These are phyloP conservation scores for Gymnodraco acuticeps DNA, from an alignment of 2,797 vertebrate species.

Conservation along the genomic window DNA sequence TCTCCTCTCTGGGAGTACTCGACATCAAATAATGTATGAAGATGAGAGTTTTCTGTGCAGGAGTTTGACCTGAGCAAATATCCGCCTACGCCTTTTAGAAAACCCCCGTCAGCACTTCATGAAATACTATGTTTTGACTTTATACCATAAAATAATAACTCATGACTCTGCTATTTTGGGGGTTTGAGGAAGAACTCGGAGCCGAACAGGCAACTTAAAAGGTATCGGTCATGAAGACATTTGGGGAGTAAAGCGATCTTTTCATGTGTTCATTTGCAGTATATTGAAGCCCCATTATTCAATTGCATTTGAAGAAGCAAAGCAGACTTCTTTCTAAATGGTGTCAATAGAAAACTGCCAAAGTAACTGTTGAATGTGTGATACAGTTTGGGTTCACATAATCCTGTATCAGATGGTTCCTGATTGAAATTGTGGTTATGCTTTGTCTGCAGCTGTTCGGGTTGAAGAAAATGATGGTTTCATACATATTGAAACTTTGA, in stretches of 20 bases:
- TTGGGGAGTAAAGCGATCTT: background rate
- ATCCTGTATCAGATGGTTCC: no score
- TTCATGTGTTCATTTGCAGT: background rate
- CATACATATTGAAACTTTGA: no score
- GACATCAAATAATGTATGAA: constrained; percentile 16
- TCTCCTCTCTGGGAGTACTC: constrained; percentile 22
- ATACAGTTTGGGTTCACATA: no score
- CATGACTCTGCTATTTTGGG: background rate
- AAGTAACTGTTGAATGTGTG: no score
- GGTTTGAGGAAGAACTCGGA: constrained; percentile 1
- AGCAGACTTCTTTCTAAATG: constrained; percentile 1
- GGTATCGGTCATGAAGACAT: constrained; percentile 9
- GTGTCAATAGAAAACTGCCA: no score
- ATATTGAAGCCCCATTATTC: background rate
- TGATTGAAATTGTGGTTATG: no score
- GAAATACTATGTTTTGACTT: background rate
- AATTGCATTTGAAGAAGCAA: constrained; percentile 1
- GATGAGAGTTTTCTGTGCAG: constrained; percentile 20
- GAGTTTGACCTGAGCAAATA: background rate
- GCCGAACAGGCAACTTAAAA: constrained; percentile 23
- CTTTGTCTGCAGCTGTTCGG: no score
- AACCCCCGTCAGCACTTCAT: background rate
- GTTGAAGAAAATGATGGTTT: no score
- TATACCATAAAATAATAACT: background rate
- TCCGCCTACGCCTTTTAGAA: background rate